These are phyloP conservation scores for Cinclus mexicanus DNA, from an alignment of 2,113 vertebrate species.

Conservation along the genomic window DNA sequence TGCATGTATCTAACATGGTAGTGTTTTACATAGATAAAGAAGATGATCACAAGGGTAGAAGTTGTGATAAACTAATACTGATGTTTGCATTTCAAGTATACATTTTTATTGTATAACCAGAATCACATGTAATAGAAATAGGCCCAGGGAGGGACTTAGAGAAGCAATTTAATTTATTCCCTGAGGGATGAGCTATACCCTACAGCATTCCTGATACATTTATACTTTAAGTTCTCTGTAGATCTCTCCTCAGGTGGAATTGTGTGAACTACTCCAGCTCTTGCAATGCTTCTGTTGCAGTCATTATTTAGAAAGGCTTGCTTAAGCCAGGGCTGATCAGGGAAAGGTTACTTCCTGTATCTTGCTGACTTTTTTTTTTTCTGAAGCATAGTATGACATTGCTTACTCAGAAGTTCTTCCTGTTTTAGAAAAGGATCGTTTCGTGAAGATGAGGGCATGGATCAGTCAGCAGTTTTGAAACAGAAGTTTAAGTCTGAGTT, in stretches of 20 bases:
- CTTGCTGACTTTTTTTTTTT: neutral
- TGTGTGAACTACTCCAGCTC: neutral
- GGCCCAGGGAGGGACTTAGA: neutral
- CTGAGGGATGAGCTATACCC: neutral
- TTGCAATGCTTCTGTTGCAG: neutral
- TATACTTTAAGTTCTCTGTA: neutral
- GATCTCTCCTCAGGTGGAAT: neutral
- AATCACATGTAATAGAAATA: neutral
- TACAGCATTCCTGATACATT: neutral
- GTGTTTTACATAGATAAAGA: neutral
- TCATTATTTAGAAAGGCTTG: neutral
- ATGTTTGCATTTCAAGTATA: neutral
- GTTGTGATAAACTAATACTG: neutral
- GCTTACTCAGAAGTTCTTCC: slow-evolving; percentile 2
- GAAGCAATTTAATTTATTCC: neutral
- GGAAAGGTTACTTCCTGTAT: neutral
- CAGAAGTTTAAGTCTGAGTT: neutral
- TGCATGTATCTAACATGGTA: neutral
- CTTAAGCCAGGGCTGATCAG: neutral
- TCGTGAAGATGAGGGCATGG: neutral
- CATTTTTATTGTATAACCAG: neutral
- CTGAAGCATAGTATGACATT: neutral
- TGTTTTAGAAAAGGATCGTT: neutral
- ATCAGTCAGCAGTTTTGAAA: neutral
- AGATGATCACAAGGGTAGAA: neutral